phyloP scores from a whole-genome alignment of 2,797 vertebrate genomes.

The Propithecus deckenii region DNA sequence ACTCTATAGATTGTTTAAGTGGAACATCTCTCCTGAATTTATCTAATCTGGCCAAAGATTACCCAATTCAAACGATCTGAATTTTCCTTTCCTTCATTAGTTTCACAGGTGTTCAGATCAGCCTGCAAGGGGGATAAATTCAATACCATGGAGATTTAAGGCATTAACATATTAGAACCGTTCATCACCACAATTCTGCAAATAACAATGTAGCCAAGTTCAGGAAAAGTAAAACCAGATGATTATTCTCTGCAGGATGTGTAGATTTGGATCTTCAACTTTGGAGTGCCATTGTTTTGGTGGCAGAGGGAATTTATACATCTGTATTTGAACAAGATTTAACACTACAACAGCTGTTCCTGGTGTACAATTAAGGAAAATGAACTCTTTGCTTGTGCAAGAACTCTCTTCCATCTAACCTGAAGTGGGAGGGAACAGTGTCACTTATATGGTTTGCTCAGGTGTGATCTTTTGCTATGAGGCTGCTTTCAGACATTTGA shows the following conservation, averaged over 20 bases:
- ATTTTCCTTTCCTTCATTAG: neutral
- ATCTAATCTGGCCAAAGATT: neutral
- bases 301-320: neutral
- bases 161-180: neutral
- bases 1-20: neutral
- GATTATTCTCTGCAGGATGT: neutral
- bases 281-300: neutral
- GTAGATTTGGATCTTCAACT: neutral
- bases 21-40: neutral
- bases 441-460: neutral
- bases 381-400: neutral
- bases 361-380: neutral
- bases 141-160: neutral
- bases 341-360: neutral
- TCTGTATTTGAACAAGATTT: neutral
- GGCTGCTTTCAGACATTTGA: neutral
- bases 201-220: neutral
- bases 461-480: neutral
- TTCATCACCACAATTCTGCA: neutral
- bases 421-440: neutral
- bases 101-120: neutral
- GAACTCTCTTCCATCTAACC: neutral
- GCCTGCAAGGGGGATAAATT: neutral
- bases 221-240: neutral
- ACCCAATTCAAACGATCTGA: neutral